Percentiles rank a stretch among this genome's conserved stretches.
These are phyloP conservation scores for Drosophila buzzatii DNA, from an alignment of 2,888 invertebrate genomes.

Conservation along the genomic window DNA sequence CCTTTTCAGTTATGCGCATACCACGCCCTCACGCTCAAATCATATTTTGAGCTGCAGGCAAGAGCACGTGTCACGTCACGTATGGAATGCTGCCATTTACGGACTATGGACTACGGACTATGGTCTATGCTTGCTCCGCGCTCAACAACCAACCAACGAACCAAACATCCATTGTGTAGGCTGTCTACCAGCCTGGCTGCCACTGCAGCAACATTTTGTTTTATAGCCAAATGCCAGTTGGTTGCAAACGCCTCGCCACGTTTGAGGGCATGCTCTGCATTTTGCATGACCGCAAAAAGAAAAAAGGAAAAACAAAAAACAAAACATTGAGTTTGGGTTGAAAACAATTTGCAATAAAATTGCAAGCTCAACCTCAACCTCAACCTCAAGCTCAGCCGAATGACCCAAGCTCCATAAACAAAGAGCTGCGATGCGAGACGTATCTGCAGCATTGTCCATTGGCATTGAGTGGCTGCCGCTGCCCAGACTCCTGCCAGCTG, in stretches of 20 bases:
- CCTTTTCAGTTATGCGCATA: background rate
- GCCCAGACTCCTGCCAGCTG: slow-evolving; percentile 24
- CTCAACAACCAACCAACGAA: background rate
- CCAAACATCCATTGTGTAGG: slow-evolving; percentile 30
- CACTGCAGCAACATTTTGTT: slow-evolving; percentile 74
- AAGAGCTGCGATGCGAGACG: slow-evolving; percentile 22
- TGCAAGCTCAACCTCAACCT: slow-evolving; percentile 31
- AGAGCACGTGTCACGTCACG: slow-evolving; percentile 54
- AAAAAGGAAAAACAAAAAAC: background rate
- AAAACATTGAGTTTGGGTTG: slow-evolving; percentile 29
- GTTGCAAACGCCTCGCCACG: slow-evolving; percentile 23
- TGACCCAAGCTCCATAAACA: slow-evolving; percentile 14
- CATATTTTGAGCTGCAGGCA: slow-evolving; percentile 10
- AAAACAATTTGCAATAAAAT: slow-evolving; percentile 79
- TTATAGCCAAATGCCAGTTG: slow-evolving; percentile 46
- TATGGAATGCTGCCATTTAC: slow-evolving; percentile 40
- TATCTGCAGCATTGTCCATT: slow-evolving; percentile 62
- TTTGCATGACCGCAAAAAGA: slow-evolving; percentile 62
- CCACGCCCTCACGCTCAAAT: slow-evolving; percentile 17
- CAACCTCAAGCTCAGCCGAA: slow-evolving; percentile 8
- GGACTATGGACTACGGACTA: background rate
- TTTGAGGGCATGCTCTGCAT: slow-evolving; percentile 69
- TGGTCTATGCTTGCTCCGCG: slow-evolving; percentile 12
- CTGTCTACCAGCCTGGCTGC: slow-evolving; percentile 39
- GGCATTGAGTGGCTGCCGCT: slow-evolving; percentile 59